These are phyloP conservation scores for Leucoraja ocellata DNA, from an alignment of 2,797 vertebrate species.

Conservation along the genomic window DNA sequence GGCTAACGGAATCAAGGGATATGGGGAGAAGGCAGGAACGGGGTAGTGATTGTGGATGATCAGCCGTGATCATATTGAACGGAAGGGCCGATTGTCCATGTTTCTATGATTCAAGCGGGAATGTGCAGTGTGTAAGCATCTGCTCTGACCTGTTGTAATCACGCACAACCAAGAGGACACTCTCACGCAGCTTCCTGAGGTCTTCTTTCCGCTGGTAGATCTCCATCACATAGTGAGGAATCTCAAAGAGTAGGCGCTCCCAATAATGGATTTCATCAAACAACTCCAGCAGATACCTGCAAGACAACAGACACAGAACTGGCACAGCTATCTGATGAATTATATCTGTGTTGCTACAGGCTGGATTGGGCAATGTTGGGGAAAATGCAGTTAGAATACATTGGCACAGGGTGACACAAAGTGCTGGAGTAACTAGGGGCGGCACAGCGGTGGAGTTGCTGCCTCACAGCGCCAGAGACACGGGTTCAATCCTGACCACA, in stretches of 20 bases:
- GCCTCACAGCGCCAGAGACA: too few relatives aligned
- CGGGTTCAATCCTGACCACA: too few relatives aligned
- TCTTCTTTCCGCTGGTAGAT: conserved; percentile 66
- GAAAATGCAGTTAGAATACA: not conserved
- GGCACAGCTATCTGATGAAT: not conserved
- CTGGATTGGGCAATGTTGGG: not conserved
- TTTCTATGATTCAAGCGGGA: too few relatives aligned
- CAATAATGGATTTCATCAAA: conserved; percentile 75
- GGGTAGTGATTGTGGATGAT: too few relatives aligned
- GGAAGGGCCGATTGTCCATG: too few relatives aligned
- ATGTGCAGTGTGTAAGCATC: too few relatives aligned
- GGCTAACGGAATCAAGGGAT: too few relatives aligned
- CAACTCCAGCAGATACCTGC: conserved; percentile 63
- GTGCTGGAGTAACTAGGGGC: too few relatives aligned
- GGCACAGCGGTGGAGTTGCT: too few relatives aligned
- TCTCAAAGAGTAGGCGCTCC: conserved; percentile 70
- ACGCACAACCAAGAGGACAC: conserved; percentile 62
- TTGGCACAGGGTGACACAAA: not conserved
- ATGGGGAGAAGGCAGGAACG: too few relatives aligned
- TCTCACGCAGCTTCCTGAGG: conserved; percentile 64
- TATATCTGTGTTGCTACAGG: not conserved
- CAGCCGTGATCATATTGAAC: too few relatives aligned
- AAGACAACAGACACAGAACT: not conserved
- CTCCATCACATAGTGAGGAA: conserved; percentile 62
- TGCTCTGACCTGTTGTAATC: conserved; percentile 73